phyloP scores from a whole-genome alignment of 1,140 invertebrate species.

The Drosophila sp. region DNA sequence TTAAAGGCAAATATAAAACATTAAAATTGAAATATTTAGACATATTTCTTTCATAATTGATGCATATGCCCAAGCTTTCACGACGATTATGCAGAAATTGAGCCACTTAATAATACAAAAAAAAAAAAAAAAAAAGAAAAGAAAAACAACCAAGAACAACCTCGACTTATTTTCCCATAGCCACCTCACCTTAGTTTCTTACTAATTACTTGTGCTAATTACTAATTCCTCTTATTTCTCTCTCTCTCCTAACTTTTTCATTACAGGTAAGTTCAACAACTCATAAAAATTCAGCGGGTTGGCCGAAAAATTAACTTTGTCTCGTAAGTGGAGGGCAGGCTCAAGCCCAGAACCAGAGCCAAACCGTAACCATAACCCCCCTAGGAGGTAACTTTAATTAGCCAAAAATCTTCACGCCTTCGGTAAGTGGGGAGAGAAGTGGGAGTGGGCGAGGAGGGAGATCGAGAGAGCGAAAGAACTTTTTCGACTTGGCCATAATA shows the following conservation, averaged over 20 bases:
- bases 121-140: slow-evolving; percentile 13
- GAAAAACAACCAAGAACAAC: background rate
- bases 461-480: slow-evolving; percentile 19
- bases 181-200: slow-evolving; percentile 42
- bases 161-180: slow-evolving; percentile 43
- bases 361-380: background rate
- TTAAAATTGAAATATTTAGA: background rate
- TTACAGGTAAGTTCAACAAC: slow-evolving; percentile 75
- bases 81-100: slow-evolving; percentile 5
- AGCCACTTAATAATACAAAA: slow-evolving; percentile 18
- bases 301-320: slow-evolving; percentile 41
- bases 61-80: background rate
- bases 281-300: slow-evolving; percentile 51
- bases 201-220: slow-evolving; percentile 70
- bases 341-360: background rate
- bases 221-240: slow-evolving; percentile 57
- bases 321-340: slow-evolving; percentile 29
- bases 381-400: slow-evolving; percentile 65
- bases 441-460: background rate
- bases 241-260: slow-evolving; percentile 55
- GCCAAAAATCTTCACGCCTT: slow-evolving; percentile 67
- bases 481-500: slow-evolving; percentile 43
- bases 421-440: background rate
- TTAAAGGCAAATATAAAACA: too few species aligned
- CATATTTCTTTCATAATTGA: background rate